Evolutionary conservation across 2,888 invertebrate species (phyloP).

Genomic region (Tenthredo livida): DNA sequence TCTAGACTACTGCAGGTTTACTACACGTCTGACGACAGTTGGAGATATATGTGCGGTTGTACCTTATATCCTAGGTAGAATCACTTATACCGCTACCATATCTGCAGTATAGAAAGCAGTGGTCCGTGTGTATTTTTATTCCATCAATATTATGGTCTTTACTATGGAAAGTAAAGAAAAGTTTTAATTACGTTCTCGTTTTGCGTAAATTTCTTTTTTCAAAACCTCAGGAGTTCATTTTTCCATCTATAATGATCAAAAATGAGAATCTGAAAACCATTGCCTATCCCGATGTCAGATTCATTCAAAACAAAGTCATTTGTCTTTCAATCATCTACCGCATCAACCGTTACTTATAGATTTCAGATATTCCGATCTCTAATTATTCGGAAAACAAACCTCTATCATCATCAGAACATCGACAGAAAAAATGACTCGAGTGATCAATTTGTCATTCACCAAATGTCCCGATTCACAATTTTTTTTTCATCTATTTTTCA

Average conservation of each 20-base stretch:
- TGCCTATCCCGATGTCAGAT: not conserved
- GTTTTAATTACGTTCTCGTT: not conserved
- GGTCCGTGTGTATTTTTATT: not conserved
- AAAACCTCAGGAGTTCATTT: not conserved
- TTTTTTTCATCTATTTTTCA: not conserved
- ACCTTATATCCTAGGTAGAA: not conserved
- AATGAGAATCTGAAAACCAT: not conserved
- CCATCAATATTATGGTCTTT: not conserved
- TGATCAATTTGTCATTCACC: not conserved
- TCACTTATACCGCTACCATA: not conserved
- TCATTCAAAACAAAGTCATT: not conserved
- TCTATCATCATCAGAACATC: not conserved
- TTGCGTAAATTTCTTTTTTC: not conserved
- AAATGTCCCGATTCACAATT: not conserved
- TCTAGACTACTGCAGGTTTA: conserved; percentile 26
- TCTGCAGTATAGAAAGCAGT: conserved; percentile 25
- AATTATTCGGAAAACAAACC: not conserved
- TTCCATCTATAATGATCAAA: not conserved
- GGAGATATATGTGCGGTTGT: not conserved
- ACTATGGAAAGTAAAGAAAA: not conserved
- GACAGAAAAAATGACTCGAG: not conserved
- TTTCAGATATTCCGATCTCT: not conserved
- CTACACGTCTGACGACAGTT: conserved; percentile 1
- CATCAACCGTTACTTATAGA: not conserved
- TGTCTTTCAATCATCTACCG: not conserved